A percentile compares a stretch with the other conserved stretches of the same genome.
These are phyloP conservation scores for Harpegnathos saltator DNA, from an alignment of 1,140 invertebrate genomes.

Conservation along the genomic window DNA sequence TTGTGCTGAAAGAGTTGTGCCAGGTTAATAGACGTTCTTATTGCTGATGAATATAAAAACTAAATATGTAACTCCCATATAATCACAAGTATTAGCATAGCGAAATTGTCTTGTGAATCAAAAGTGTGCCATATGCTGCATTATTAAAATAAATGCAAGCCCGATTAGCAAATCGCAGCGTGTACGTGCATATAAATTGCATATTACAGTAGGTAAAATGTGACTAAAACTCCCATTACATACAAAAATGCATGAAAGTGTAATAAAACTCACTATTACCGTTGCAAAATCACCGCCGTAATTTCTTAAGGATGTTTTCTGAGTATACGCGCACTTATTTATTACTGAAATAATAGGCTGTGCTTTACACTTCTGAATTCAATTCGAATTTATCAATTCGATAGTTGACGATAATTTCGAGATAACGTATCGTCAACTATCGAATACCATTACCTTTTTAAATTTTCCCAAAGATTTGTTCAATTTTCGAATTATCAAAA, in stretches of 20 bases:
- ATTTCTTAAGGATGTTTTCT: background rate
- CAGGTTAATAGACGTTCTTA: constrained; percentile 17
- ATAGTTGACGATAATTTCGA: background rate
- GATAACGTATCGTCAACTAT: background rate
- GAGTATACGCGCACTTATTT: background rate
- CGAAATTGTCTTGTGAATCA: constrained; percentile 5
- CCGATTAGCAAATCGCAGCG: constrained; percentile 30
- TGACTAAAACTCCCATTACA: constrained; percentile 25
- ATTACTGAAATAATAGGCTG: constrained; percentile 17
- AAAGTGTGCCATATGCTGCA: constrained; percentile 33
- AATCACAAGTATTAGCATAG: constrained; percentile 32
- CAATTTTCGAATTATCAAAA: constrained; percentile 49
- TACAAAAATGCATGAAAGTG: constrained; percentile 39
- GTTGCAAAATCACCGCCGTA: constrained; percentile 8
- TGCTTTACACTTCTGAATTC: constrained; percentile 29
- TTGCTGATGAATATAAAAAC: background rate
- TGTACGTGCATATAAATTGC: constrained; percentile 45
- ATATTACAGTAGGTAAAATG: constrained; percentile 23
- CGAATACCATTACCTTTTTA: background rate
- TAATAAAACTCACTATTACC: constrained; percentile 25
- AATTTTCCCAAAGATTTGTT: background rate
- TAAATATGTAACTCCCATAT: background rate
- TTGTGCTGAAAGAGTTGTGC: too few species aligned
- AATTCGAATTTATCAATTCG: too few species aligned
- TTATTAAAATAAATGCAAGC: constrained; percentile 54